Percentiles rank a stretch among this genome's conserved stretches.
Evolutionary conservation across 2,113 vertebrate genomes (phyloP).

Genomic region (Callocephalon fimbriatum): DNA sequence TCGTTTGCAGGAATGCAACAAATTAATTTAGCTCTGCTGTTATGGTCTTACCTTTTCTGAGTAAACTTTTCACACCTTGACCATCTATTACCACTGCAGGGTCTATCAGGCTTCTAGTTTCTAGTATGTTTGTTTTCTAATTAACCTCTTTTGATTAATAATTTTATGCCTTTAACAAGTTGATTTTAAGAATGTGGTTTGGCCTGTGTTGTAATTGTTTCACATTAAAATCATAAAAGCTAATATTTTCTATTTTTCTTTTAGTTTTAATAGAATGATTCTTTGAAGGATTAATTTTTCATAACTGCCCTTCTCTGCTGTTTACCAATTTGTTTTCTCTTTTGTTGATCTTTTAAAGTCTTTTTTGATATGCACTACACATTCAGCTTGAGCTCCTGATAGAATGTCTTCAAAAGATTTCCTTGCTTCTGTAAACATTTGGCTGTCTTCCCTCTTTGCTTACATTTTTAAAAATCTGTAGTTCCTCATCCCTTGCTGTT

Average conservation of each 20-base stretch:
- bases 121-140: neutral
- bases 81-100: neutral
- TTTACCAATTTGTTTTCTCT: neutral
- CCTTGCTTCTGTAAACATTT: neutral
- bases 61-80: neutral
- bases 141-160: neutral
- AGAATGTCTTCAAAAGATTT: neutral
- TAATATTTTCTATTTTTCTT: neutral
- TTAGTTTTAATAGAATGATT: neutral
- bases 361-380: neutral
- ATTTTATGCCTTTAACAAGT: neutral
- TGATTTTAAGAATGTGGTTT: neutral
- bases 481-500: neutral
- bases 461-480: neutral
- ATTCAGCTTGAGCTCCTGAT: neutral
- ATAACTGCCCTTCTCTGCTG: accelerated
- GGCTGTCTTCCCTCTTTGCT: neutral
- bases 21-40: neutral
- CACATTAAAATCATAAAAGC: neutral
- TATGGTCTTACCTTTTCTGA: neutral
- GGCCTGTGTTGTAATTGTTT: neutral
- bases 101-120: neutral
- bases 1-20: neutral
- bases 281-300: neutral
- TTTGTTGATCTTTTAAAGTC: neutral